Evolutionary conservation across 30 jellyfish, hydroid and myxozoan genomes (phyloP).

Genomic region (Cassiopea xamachana): DNA sequence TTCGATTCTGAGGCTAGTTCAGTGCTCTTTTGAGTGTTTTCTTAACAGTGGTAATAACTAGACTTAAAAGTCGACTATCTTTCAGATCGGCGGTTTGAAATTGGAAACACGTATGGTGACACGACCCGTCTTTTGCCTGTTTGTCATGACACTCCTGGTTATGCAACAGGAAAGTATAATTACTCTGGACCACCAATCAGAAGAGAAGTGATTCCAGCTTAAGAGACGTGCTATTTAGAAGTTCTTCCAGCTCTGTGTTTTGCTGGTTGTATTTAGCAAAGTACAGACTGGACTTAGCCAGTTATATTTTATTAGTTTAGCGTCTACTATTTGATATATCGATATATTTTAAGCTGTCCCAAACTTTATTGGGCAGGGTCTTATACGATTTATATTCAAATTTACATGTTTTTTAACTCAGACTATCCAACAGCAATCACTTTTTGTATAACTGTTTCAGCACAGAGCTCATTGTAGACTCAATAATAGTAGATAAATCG

Average conservation of each 20-base stretch:
- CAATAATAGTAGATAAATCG: no score
- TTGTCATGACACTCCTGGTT: conserved; percentile 85
- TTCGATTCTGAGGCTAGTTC: neutral
- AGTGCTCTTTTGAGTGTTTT: neutral
- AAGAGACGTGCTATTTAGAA: neutral
- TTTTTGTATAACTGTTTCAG: no score
- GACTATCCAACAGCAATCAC: no score
- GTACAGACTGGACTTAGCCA: no score
- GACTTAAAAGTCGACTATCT: neutral
- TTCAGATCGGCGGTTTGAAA: conserved; percentile 80
- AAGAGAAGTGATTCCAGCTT: conserved; percentile 87
- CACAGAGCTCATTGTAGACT: no score
- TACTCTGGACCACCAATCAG: conserved; percentile 83
- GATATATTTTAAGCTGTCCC: no score
- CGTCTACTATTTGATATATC: no score
- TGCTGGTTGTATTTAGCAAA: no score
- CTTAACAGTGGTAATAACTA: neutral
- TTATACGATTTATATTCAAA: no score
- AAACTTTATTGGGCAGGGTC: no score
- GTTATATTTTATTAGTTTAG: no score
- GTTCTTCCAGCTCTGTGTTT: neutral
- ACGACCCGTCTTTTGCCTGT: conserved; percentile 89
- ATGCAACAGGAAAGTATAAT: conserved; percentile 79
- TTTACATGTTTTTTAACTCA: no score
- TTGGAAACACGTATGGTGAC: conserved; percentile 89